These are phyloP conservation scores for Pseudomyrmex concolor DNA, from an alignment of 1,140 invertebrate genomes.

Conservation along the genomic window DNA sequence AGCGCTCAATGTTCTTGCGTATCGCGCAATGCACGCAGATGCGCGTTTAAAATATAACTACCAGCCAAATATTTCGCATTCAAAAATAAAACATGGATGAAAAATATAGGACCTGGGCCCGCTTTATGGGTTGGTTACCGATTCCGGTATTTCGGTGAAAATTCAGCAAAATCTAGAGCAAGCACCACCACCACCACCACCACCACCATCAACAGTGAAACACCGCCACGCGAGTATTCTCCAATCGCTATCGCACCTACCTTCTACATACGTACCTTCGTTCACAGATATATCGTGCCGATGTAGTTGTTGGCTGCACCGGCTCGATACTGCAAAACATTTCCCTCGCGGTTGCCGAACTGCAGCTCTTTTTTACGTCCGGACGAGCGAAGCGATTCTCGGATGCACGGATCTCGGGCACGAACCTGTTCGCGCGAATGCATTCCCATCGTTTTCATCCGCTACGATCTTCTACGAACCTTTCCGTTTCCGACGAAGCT, in stretches of 20 bases:
- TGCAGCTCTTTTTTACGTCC: slow-evolving; percentile 65
- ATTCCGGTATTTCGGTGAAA: slow-evolving; percentile 49
- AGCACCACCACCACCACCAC: neutral
- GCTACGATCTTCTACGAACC: slow-evolving; percentile 15
- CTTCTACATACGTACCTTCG: neutral
- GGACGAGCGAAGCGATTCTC: slow-evolving; percentile 37
- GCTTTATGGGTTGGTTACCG: slow-evolving; percentile 33
- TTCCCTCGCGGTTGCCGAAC: slow-evolving; percentile 65
- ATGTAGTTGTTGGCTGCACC: slow-evolving; percentile 60
- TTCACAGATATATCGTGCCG: slow-evolving; percentile 7
- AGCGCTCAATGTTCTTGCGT: slow-evolving; percentile 13
- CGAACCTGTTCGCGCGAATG: slow-evolving; percentile 48
- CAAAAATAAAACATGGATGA: slow-evolving; percentile 57
- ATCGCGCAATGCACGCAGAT: neutral
- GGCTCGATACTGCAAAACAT: slow-evolving; percentile 77
- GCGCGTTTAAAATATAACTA: slow-evolving; percentile 41
- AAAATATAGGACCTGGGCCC: slow-evolving; percentile 15
- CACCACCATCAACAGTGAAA: neutral
- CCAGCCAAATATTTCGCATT: slow-evolving; percentile 45
- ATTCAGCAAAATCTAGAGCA: slow-evolving; percentile 42
- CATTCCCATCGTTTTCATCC: slow-evolving; percentile 51
- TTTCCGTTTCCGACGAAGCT: slow-evolving; percentile 8
- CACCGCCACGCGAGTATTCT: slow-evolving; percentile 24
- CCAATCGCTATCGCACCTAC: slow-evolving; percentile 25
- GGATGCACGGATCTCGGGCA: slow-evolving; percentile 18